phyloP scores from a whole-genome alignment of 2,888 invertebrate species.

The Tigriopus californicus region DNA sequence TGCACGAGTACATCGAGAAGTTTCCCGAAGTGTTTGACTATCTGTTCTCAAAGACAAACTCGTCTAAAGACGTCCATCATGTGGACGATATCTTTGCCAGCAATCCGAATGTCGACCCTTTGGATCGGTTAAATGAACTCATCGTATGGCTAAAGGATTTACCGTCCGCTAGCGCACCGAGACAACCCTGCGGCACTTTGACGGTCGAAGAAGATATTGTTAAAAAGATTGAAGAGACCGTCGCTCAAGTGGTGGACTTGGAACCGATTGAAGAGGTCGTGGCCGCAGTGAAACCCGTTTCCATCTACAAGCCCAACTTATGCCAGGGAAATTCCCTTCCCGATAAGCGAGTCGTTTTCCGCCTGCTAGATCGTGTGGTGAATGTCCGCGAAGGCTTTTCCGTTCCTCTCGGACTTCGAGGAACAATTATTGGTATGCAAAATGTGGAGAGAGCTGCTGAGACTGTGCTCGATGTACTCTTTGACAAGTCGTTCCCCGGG shows the following conservation, averaged over 20 bases:
- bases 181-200: slow-evolving; percentile 47
- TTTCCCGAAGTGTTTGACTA: slow-evolving; percentile 55
- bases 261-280: slow-evolving; percentile 23
- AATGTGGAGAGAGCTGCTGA: slow-evolving; percentile 32
- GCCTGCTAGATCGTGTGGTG: slow-evolving; percentile 65
- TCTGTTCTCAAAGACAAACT: slow-evolving; percentile 30
- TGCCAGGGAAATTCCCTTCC: slow-evolving; percentile 36
- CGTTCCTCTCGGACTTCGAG: slow-evolving; percentile 60
- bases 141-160: slow-evolving; percentile 49
- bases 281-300: slow-evolving; percentile 53
- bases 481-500: slow-evolving; percentile 53
- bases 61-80: slow-evolving; percentile 25
- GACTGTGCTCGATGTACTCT: slow-evolving; percentile 50
- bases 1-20: slow-evolving; percentile 45
- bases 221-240: slow-evolving; percentile 33
- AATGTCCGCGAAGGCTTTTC: slow-evolving; percentile 50
- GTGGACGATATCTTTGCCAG: slow-evolving; percentile 23
- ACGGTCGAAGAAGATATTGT: slow-evolving; percentile 48
- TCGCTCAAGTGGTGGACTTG: slow-evolving; percentile 25
- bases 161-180: slow-evolving; percentile 40
- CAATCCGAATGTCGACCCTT: slow-evolving; percentile 21
- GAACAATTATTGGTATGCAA: slow-evolving; percentile 56
- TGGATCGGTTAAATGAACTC: slow-evolving; percentile 27
- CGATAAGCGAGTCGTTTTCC: slow-evolving; percentile 44
- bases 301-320: slow-evolving; percentile 38